Percentiles rank a stretch among this genome's conserved stretches.
phyloP scores from a whole-genome alignment of 2,797 vertebrate genomes.

The Rhabdophis nuchalis region DNA sequence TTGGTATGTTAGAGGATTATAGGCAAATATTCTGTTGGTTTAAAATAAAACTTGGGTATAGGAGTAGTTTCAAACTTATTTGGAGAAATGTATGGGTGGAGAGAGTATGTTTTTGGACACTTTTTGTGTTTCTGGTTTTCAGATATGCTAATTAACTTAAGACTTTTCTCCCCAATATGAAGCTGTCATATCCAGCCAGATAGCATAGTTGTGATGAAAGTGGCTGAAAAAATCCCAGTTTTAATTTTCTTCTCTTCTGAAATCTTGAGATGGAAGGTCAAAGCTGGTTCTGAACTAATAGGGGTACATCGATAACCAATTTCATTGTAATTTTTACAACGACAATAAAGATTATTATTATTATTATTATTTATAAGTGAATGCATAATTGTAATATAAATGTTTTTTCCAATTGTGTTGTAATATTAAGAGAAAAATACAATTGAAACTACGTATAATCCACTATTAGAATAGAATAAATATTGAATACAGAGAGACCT shows the following conservation, averaged over 20 bases:
- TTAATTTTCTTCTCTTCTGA: background rate
- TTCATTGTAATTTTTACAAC: too few relatives aligned
- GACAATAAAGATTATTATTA: too few relatives aligned
- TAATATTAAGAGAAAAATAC: background rate
- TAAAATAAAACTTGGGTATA: background rate
- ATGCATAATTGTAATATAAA: background rate
- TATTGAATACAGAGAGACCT: background rate
- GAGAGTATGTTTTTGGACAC: background rate
- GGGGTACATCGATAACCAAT: too few relatives aligned
- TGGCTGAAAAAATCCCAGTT: background rate
- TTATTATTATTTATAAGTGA: background rate
- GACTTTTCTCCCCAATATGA: background rate
- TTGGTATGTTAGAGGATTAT: background rate
- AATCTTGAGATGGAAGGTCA: background rate
- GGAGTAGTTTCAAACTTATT: background rate
- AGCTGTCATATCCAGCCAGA: background rate
- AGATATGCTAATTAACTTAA: background rate
- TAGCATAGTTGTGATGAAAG: background rate
- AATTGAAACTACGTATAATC: background rate
- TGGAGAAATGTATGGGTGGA: constrained; percentile 1
- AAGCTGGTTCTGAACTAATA: background rate
- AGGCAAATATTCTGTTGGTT: background rate
- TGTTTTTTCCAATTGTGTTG: background rate
- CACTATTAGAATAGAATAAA: background rate
- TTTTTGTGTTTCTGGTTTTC: background rate